A percentile compares a stretch with the other conserved stretches of the same genome.
phyloP scores from a whole-genome alignment of 1,140 invertebrate species.

The Ephestia elutella region DNA sequence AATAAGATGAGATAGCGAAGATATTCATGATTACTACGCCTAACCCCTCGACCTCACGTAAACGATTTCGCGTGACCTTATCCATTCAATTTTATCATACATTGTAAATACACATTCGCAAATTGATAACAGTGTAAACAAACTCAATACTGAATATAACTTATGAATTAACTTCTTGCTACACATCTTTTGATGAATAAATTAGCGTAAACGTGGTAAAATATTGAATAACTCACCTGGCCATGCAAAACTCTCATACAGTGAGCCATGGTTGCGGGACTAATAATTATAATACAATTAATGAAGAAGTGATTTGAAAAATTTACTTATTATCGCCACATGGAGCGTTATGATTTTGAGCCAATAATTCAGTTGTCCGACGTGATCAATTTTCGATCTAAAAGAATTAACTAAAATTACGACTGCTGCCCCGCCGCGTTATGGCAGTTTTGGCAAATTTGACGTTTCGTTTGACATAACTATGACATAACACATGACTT shows the following conservation, averaged over 20 bases:
- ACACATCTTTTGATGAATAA: conserved; percentile 1
- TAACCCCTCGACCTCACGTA: conserved; percentile 39
- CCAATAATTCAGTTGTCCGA: not conserved
- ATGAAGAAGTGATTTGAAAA: conserved; percentile 30
- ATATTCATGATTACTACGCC: conserved; percentile 6
- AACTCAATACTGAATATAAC: conserved; percentile 20
- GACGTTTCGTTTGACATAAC: conserved; percentile 12
- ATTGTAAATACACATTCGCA: conserved; percentile 29
- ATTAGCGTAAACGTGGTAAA: conserved; percentile 35
- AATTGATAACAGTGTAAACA: conserved; percentile 49
- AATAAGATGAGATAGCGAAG: conserved; percentile 12
- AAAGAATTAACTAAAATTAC: conserved; percentile 24
- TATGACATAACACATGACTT: not conserved
- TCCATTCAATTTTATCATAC: conserved; percentile 37
- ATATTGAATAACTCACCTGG: conserved; percentile 75
- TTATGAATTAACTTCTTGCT: not conserved
- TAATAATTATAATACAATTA: conserved; percentile 38
- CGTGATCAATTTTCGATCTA: conserved; percentile 6
- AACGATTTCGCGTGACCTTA: conserved; percentile 37
- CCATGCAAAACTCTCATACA: conserved; percentile 83
- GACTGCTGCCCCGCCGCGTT: conserved; percentile 35
- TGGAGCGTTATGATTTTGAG: conserved; percentile 33
- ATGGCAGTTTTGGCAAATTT: conserved; percentile 41
- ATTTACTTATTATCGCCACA: conserved; percentile 48
- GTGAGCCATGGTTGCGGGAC: conserved; percentile 80